Evolutionary conservation across 2,113 vertebrate genomes (phyloP).

Genomic region (Carlito syrichta): DNA sequence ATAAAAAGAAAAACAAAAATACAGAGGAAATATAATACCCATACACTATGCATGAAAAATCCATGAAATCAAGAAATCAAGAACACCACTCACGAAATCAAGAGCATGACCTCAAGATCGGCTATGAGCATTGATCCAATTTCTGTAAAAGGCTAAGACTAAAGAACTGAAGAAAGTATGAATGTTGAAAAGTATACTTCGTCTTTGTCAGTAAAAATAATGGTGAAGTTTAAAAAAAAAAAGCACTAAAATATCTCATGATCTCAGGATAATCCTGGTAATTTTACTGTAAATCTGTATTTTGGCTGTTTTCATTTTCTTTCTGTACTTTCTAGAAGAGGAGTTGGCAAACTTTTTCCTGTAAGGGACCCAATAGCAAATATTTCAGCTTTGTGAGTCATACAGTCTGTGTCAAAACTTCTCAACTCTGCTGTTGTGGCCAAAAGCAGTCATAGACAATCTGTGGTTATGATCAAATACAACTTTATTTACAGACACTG

Average conservation of each 20-base stretch:
- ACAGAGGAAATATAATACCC: neutral
- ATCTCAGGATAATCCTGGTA: neutral
- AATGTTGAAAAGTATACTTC: neutral
- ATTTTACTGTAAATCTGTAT: neutral
- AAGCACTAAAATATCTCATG: neutral
- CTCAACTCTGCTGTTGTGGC: neutral
- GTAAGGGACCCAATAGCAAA: neutral
- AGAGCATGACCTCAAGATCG: neutral
- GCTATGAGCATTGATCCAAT: fast-evolving
- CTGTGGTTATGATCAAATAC: neutral
- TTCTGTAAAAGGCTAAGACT: neutral
- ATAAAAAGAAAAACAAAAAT: neutral
- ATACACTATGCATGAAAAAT: neutral
- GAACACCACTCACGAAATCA: neutral
- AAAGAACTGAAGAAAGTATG: neutral
- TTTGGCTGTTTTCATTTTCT: neutral
- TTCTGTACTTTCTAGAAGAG: neutral
- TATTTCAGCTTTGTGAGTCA: neutral
- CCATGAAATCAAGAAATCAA: no score
- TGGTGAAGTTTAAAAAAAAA: neutral
- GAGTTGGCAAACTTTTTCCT: neutral
- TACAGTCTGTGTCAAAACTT: neutral
- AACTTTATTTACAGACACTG: neutral
- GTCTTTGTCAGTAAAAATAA: neutral
- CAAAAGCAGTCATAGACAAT: neutral